Evolutionary conservation across 1,140 invertebrate genomes (phyloP).

Genomic region (Bacillus rossius): DNA sequence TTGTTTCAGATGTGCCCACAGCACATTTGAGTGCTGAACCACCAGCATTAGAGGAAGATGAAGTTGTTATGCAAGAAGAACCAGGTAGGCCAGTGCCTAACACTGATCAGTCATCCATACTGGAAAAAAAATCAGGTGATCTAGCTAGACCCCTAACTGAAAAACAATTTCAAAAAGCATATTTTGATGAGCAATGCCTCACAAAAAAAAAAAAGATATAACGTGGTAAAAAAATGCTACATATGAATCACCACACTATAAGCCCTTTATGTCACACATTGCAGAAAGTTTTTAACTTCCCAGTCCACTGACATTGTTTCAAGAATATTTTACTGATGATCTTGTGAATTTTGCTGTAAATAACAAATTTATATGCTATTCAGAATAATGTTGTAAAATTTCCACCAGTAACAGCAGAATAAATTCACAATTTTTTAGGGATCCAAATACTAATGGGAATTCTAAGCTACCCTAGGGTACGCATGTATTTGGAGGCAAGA

Average conservation of each 20-base stretch:
- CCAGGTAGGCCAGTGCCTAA: too few species aligned
- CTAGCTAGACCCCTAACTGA: too few species aligned
- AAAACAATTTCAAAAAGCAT: too few species aligned
- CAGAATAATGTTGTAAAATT: not conserved
- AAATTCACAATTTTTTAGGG: slow-evolving; percentile 19
- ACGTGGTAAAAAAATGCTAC: not conserved
- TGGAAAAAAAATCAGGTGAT: too few species aligned
- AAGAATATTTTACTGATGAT: too few species aligned
- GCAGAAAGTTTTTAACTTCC: too few species aligned
- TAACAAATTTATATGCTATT: not conserved
- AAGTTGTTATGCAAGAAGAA: too few species aligned
- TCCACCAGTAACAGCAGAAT: not conserved
- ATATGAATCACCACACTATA: not conserved
- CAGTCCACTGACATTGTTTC: too few species aligned
- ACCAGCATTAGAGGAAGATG: too few species aligned
- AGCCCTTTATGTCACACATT: not conserved
- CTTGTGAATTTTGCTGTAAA: not conserved
- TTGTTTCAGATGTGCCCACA: too few species aligned
- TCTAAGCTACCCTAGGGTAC: slow-evolving; percentile 14
- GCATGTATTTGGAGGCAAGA: slow-evolving; percentile 14
- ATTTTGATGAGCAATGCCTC: not conserved
- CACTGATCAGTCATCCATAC: too few species aligned
- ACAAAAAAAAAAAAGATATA: not conserved
- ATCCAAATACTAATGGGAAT: slow-evolving; percentile 18
- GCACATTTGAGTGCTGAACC: too few species aligned